A percentile compares a stretch with the other conserved stretches of the same genome.
Evolutionary conservation across 1,140 invertebrate species (phyloP).

Genomic region (Leptinotarsa undecemlineata): DNA sequence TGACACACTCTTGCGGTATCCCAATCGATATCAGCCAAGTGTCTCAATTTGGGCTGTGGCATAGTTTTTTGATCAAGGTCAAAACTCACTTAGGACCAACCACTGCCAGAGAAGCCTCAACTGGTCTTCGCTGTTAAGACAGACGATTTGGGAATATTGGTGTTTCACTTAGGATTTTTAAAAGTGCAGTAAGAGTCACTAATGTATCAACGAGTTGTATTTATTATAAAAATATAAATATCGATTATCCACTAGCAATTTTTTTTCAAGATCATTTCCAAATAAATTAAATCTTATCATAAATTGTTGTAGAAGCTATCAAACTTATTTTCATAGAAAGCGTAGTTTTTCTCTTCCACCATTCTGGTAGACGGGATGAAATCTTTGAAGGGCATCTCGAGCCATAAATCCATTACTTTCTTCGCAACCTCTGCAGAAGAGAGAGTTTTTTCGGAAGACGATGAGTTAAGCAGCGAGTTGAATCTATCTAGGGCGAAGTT

Average conservation of each 20-base stretch:
- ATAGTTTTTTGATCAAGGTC: too few species aligned
- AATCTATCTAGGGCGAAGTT: slow-evolving; percentile 31
- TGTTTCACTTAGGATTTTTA: too few species aligned
- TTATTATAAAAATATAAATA: background rate
- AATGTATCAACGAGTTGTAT: background rate
- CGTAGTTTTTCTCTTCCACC: slow-evolving; percentile 32
- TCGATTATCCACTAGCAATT: too few species aligned
- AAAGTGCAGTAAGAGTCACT: background rate
- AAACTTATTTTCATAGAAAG: slow-evolving; percentile 39
- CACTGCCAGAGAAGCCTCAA: too few species aligned
- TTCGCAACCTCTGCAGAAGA: slow-evolving; percentile 15
- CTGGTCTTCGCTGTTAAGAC: too few species aligned
- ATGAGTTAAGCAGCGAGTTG: slow-evolving; percentile 33
- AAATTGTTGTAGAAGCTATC: slow-evolving; percentile 30
- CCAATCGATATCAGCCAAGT: too few species aligned
- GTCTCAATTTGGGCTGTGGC: too few species aligned
- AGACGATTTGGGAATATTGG: too few species aligned
- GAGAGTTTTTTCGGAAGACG: slow-evolving; percentile 19
- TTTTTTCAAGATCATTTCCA: too few species aligned
- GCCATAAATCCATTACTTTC: slow-evolving; percentile 34
- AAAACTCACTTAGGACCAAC: too few species aligned
- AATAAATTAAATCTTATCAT: background rate
- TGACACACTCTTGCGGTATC: too few species aligned
- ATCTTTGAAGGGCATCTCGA: slow-evolving; percentile 40
- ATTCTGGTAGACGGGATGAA: slow-evolving; percentile 35